Evolutionary conservation across 2,113 vertebrate species (phyloP), one percentile per base, ranked within the genome.

Genomic region (Caranx ignobilis): DNA sequence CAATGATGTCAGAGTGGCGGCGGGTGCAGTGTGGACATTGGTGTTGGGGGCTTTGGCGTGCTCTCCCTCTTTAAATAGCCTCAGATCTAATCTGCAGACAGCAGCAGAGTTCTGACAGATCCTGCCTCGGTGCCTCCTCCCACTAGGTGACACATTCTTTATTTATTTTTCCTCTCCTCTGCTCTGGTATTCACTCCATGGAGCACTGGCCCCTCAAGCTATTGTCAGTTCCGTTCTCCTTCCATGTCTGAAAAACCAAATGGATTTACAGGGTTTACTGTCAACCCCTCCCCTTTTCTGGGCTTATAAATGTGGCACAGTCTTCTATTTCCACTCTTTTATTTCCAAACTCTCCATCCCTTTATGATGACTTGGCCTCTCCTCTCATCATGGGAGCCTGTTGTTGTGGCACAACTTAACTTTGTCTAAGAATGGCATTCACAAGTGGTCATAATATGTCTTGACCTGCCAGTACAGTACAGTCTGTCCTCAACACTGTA

Each of bases 51-150:
- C 76, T 68, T 69, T 84, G 87, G 71, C 21, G 43, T 84, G 85
- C 84, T 81, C 69, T 89, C 88, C 84, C 85, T 93, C 90, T 91
- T 90, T 93, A 94, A 94, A 95, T 94, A 93, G 92, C 92, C 88
- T 77, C 78, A 90, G 91, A 94, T 95, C 88, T 92, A 93, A 95
- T 95, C 92, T 94, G 91, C 92, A 93, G 94, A 94, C 93, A 95
- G 90, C 93, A 94, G 91, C 81, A 92, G 81, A 93, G 90, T 93
- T 93, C 92, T 94, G 94, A 95, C 93, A 95, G 93, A 92, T 93
- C 80, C 83, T 89, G 90, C 93, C 90, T 91, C 72, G 63, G 84
- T 92, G 77, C 81, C 91, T 94, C 91, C 93, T 93, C 92, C 91
- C 88, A 92, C 89, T 92, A 91, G 91, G 90, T 94, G 93, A 92